Conservation (phyloP, 2,797 vertebrate species). For the Cuculus canorus region DNA sequence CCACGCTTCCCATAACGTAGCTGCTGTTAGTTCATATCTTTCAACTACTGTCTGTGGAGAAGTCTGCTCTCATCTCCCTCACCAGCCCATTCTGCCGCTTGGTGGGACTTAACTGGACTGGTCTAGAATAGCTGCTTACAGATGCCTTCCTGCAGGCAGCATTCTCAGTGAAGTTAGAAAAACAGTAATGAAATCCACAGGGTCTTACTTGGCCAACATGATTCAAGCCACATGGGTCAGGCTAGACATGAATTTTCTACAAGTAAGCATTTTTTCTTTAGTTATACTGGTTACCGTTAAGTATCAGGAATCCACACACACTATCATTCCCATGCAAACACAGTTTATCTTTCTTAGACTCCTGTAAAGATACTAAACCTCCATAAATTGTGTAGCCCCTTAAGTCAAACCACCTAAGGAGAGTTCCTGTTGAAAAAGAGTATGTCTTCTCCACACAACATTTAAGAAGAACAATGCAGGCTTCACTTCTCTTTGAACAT, state of each 20-base stretch:
- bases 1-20: not conserved
- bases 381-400: not conserved
- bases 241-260: not conserved
- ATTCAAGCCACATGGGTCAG: not conserved
- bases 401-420: not conserved
- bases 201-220: not conserved
- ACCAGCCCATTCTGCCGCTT: not conserved
- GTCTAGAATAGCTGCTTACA: not conserved
- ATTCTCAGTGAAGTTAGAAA: not conserved
- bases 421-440: not conserved
- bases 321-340: not conserved
- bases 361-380: not conserved
- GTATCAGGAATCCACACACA: not conserved
- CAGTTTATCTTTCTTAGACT: not conserved
- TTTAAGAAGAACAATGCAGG: not conserved
- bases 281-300: not conserved
- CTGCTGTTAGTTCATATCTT: not conserved
- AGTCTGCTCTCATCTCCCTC: not conserved
- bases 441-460: not conserved
- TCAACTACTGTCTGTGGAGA: not conserved
- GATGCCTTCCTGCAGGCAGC: not conserved
- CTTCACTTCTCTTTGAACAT: not conserved
- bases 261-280: not conserved
- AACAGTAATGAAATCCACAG: not conserved
- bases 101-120: not conserved